These are phyloP conservation scores for Megastigmus dorsalis DNA, from an alignment of 2,888 invertebrate species.

Conservation along the genomic window DNA sequence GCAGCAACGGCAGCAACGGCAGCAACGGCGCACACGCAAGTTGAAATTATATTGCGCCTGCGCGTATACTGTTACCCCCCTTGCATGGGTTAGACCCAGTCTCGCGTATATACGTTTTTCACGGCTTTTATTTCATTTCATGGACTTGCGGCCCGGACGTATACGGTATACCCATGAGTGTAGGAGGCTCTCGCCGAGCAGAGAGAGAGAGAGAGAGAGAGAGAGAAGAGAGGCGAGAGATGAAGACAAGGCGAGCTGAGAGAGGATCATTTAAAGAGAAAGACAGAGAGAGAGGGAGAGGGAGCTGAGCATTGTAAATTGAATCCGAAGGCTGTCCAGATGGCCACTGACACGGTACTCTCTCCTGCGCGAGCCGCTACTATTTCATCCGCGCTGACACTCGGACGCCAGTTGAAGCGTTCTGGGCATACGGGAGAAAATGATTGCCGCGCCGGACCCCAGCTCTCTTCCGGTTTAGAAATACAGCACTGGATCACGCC, in stretches of 20 bases:
- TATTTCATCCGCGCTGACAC: conserved; percentile 64
- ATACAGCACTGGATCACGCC: conserved; percentile 60
- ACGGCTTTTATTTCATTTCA: conserved; percentile 32
- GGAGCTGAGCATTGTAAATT: conserved; percentile 62
- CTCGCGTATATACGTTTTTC: neutral
- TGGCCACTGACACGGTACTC: conserved; percentile 64
- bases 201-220: conserved; percentile 64
- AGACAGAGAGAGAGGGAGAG: conserved; percentile 22
- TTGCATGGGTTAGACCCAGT: no score
- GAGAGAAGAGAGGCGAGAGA: conserved; percentile 56
- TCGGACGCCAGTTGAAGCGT: conserved; percentile 47
- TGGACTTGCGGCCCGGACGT: neutral
- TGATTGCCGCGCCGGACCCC: conserved; percentile 57
- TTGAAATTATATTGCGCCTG: conserved; percentile 26
- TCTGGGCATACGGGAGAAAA: conserved; percentile 60
- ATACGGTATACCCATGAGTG: neutral
- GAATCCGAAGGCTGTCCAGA: conserved; percentile 67
- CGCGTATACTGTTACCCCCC: conserved; percentile 41
- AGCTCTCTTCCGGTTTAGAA: conserved; percentile 64
- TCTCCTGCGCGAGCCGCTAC: conserved; percentile 60
- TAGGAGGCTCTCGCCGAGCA: conserved; percentile 52
- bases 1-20: neutral
- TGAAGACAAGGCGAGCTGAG: conserved; percentile 54
- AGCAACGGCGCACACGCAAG: conserved; percentile 22
- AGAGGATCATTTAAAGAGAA: neutral